Percentiles rank a stretch among this genome's conserved stretches.
phyloP scores from a whole-genome alignment of 2,797 vertebrate species.

The Pseudochirops cupreus region DNA sequence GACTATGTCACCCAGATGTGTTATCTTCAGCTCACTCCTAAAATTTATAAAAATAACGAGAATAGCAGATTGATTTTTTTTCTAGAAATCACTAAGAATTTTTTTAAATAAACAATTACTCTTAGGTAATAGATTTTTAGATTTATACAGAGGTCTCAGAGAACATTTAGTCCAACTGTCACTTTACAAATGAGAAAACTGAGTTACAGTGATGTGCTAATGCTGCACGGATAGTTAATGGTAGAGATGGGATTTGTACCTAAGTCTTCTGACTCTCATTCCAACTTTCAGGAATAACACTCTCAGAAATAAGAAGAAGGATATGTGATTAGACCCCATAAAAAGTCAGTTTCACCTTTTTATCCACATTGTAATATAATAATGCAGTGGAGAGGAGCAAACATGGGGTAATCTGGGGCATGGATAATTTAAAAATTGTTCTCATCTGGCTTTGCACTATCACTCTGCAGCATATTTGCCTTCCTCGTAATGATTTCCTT shows the following conservation, averaged over 20 bases:
- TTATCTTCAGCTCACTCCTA: not conserved
- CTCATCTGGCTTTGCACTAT: not conserved
- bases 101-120: not conserved
- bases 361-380: not conserved
- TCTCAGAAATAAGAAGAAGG: not conserved
- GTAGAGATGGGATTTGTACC: not conserved
- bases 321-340: not conserved
- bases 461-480: conserved; percentile 19
- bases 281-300: not conserved
- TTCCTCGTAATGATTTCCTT: conserved; percentile 15
- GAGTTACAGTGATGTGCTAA: not conserved
- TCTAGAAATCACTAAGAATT: not conserved
- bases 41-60: not conserved
- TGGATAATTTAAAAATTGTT: not conserved
- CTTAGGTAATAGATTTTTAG: not conserved
- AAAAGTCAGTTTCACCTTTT: not conserved
- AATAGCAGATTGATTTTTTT: not conserved
- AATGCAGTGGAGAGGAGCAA: not conserved
- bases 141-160: not conserved
- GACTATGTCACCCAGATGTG: not conserved
- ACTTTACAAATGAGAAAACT: not conserved
- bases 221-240: not conserved
- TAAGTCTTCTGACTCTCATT: not conserved
- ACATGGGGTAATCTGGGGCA: not conserved
- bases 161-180: not conserved